Percentiles rank a stretch among this genome's conserved stretches.
Evolutionary conservation across 1,140 invertebrate species (phyloP).

Genomic region (Hyles vespertilio): DNA sequence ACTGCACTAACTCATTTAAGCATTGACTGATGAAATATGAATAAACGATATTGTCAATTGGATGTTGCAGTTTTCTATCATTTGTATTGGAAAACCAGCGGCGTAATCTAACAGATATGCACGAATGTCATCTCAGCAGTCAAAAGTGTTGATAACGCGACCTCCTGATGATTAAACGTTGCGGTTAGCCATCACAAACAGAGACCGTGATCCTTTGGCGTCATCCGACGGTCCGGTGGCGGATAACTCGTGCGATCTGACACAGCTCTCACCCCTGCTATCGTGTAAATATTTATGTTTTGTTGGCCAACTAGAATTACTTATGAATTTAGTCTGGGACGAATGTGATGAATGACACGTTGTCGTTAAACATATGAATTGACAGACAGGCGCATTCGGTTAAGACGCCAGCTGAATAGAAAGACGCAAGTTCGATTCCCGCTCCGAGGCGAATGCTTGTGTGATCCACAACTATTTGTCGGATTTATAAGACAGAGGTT

Average conservation of each 20-base stretch:
- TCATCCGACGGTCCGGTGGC: constrained; percentile 22
- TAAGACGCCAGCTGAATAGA: too few relatives aligned
- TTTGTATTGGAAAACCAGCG: neutral
- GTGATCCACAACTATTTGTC: too few relatives aligned
- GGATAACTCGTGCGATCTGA: constrained; percentile 27
- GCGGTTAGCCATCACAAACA: constrained; percentile 16
- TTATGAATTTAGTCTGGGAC: too few relatives aligned
- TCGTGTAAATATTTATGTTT: constrained; percentile 8
- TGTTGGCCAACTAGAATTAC: neutral
- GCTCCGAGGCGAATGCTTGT: too few relatives aligned
- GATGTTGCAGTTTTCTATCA: neutral
- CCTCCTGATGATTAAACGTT: constrained; percentile 6
- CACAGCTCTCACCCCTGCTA: constrained; percentile 28
- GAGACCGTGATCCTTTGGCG: constrained; percentile 31
- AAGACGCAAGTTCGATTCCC: too few relatives aligned
- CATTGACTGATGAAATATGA: too few relatives aligned
- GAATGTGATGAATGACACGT: too few relatives aligned
- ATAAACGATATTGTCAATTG: neutral
- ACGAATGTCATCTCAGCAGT: neutral
- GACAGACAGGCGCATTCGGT: too few relatives aligned
- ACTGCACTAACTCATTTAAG: too few relatives aligned
- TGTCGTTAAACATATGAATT: too few relatives aligned
- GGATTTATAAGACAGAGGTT: too few relatives aligned
- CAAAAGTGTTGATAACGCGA: constrained; percentile 25
- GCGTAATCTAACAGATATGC: neutral